Percentiles rank a stretch among this genome's conserved stretches.
These are phyloP conservation scores for Gallinago media DNA, from an alignment of 2,113 vertebrate genomes.

Conservation along the genomic window DNA sequence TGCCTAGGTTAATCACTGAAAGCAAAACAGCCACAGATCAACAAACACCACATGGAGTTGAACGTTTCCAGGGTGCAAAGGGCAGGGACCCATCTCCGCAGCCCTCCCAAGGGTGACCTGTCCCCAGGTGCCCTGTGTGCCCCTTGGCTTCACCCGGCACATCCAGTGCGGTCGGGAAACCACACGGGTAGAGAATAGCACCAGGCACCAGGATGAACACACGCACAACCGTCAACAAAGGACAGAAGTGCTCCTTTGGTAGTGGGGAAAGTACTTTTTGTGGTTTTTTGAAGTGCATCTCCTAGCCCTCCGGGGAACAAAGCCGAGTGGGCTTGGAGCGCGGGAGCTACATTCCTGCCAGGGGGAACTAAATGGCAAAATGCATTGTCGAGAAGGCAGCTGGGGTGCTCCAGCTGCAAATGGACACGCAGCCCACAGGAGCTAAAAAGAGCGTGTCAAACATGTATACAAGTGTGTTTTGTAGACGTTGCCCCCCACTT, in stretches of 20 bases:
- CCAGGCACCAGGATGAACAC: not conserved
- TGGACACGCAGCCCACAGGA: not conserved
- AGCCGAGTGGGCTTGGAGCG: not conserved
- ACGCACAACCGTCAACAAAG: not conserved
- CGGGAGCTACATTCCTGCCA: not conserved
- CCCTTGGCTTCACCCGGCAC: not conserved
- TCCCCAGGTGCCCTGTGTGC: not conserved
- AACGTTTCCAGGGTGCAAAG: not conserved
- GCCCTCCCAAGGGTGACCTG: accelerated
- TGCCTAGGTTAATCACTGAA: not conserved
- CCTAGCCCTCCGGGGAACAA: not conserved
- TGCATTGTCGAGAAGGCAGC: not conserved
- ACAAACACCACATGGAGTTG: not conserved
- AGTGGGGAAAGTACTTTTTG: not conserved
- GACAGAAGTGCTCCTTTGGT: not conserved
- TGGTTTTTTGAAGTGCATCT: not conserved
- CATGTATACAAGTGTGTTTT: accelerated
- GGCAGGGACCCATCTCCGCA: not conserved
- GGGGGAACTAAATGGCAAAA: not conserved
- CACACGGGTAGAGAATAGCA: not conserved
- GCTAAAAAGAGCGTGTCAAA: not conserved
- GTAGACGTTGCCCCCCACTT: not conserved
- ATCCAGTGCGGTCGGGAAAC: not conserved
- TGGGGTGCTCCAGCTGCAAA: not conserved
- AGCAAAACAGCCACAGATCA: not conserved